A percentile compares a stretch with the other conserved stretches of the same genome.
Conservation (phyloP, 2,888 invertebrate species). For the Dyspetes luteomarginatus region DNA sequence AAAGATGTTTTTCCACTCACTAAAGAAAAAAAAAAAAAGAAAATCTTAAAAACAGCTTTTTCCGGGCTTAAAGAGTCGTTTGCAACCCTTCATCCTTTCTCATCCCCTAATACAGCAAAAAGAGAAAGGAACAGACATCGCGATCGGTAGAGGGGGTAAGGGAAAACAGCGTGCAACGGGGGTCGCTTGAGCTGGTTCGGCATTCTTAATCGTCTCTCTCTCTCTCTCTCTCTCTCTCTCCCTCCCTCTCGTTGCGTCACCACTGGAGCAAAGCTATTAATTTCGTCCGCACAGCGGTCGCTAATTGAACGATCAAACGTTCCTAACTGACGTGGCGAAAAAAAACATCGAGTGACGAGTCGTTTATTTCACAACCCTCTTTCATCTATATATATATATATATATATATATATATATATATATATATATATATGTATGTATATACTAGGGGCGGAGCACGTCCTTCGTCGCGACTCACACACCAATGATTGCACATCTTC, state of each 20-base stretch:
- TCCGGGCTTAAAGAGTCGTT: constrained; percentile 44
- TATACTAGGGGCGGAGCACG: too few species aligned
- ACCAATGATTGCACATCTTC: too few species aligned
- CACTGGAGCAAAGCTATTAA: constrained; percentile 56
- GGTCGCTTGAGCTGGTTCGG: constrained; percentile 26
- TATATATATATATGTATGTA: too few species aligned
- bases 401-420: too few species aligned
- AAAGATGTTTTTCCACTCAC: constrained; percentile 56
- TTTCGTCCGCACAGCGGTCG: constrained; percentile 59
- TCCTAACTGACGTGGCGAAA: constrained; percentile 64
- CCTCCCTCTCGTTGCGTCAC: constrained; percentile 3
- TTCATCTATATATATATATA: neutral
- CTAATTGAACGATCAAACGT: constrained; percentile 69
- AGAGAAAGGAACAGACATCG: constrained; percentile 21
- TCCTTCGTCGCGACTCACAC: too few species aligned
- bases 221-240: neutral
- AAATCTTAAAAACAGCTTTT: constrained; percentile 26
- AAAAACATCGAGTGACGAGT: constrained; percentile 61
- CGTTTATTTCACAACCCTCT: constrained; percentile 40
- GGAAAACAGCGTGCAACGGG: constrained; percentile 52
- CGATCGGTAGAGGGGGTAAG: constrained; percentile 3
- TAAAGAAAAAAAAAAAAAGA: constrained; percentile 11
- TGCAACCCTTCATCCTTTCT: constrained; percentile 37
- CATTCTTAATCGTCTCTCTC: constrained; percentile 16
- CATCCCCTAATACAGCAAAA: constrained; percentile 52